Base-by-base conservation (phyloP, 2,888 invertebrate species). In the Leptopilina syphax region DNA sequence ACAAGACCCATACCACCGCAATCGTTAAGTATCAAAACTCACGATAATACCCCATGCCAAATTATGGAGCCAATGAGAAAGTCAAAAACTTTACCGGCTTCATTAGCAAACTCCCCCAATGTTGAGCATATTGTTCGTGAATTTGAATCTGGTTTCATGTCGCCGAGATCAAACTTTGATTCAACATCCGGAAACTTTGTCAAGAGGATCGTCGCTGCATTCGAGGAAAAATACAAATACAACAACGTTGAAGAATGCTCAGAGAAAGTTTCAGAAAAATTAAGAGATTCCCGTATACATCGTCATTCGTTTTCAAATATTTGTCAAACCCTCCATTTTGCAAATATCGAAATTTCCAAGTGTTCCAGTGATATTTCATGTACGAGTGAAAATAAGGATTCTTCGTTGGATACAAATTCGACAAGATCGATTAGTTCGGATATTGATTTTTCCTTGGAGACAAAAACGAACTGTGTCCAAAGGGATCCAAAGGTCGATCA, bases 191-290 rank as follows among this genome's bases (percentile, higher is more conserved):
- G 82, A 2, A 88, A 84, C 68, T 89, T 88, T 24, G 90, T 90
- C 0, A 89, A 86, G 80, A 87, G 84, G 60, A 86, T 90, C n/a
- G 88, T 90, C 6, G 87, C 88, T 0, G 87, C 87, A 3, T 88
- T 88, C 60, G 90, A 90, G 66, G 84, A 86, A 67, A 89, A 87
- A 66, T 87, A 86, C 77, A 87, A 47, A 7, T 41, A 85, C 68
- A 1, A 24, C 6, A 77, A 78, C 78, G 80, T 82, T 78, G 81
- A 87, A 0, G 10, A 65, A 4, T 70, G 68, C 50, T 70, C 50
- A 1, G 68, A 50, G 5, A 81, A 78, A 80, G 83, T 83, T 60
- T 47, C 60, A 77, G 34, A 41, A n/a, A 18, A 66, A 76, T 13
- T 57, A 65, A 68, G 8, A n/a, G 27, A 70, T 67, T 68, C 68